Evolutionary conservation across 1,140 invertebrate genomes (phyloP).

Genomic region (Odontomachus brunneus): DNA sequence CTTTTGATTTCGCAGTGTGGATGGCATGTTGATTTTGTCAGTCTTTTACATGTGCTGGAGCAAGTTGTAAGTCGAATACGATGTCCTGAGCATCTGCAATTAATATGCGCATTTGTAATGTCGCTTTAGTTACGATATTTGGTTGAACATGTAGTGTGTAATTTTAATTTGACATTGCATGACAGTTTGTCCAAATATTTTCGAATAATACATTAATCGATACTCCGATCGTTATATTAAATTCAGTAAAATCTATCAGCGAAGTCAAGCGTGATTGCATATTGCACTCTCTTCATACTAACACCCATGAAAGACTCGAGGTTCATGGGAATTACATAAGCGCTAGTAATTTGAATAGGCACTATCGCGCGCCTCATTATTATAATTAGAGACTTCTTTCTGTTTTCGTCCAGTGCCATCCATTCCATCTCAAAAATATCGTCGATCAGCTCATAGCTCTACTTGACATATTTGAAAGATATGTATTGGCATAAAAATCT

Average conservation of each 20-base stretch:
- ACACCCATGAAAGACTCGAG: constrained; percentile 55
- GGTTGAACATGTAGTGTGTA: not conserved
- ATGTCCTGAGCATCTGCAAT: constrained; percentile 64
- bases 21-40: not conserved
- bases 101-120: not conserved
- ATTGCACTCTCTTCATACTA: not conserved
- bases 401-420: not conserved
- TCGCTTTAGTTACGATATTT: not conserved
- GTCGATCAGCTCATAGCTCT: constrained; percentile 56
- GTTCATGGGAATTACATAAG: constrained; percentile 44
- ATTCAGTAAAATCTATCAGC: not conserved
- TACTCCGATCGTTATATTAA: not conserved
- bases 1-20: not conserved
- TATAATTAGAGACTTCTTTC: constrained; percentile 38
- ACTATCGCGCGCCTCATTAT: constrained; percentile 52
- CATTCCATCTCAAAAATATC: constrained; percentile 57
- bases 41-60: constrained; percentile 33
- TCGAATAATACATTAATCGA: not conserved
- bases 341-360: constrained; percentile 61
- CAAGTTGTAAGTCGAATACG: constrained; percentile 62
- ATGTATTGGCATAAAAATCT: not conserved
- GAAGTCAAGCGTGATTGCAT: not conserved
- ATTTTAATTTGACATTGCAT: no score
- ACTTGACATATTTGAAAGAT: not conserved
- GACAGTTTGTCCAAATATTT: not conserved